Evolutionary conservation across 2,888 invertebrate species (phyloP).

Genomic region (Matsumyia berberina): DNA sequence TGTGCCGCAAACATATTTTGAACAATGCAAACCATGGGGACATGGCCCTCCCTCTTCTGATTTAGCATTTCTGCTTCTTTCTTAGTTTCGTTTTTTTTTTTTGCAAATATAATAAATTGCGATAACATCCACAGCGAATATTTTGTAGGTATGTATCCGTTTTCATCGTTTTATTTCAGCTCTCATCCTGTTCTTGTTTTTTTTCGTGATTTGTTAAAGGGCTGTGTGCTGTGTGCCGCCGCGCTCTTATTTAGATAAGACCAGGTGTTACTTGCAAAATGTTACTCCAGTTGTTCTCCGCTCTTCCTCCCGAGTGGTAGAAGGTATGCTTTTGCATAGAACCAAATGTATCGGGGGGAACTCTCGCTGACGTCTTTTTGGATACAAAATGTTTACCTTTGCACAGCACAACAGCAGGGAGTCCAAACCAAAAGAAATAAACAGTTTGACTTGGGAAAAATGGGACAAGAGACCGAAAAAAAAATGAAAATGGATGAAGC

Average conservation of each 20-base stretch:
- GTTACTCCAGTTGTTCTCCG: slow-evolving; percentile 40
- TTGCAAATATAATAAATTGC: slow-evolving; percentile 69
- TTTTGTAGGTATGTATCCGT: slow-evolving; percentile 47
- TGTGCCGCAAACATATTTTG: slow-evolving; percentile 69
- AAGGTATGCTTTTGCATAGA: slow-evolving; percentile 42
- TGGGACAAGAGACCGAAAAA: neutral
- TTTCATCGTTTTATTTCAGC: slow-evolving; percentile 34
- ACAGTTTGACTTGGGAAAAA: slow-evolving; percentile 27
- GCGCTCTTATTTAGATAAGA: slow-evolving; percentile 74
- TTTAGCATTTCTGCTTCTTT: slow-evolving; percentile 67
- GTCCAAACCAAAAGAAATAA: slow-evolving; percentile 46
- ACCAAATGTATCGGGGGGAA: neutral
- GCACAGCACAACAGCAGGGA: slow-evolving; percentile 63
- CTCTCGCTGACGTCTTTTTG: slow-evolving; percentile 30
- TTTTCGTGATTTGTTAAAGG: slow-evolving; percentile 68
- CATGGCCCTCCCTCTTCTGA: slow-evolving; percentile 71
- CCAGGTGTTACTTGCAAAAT: slow-evolving; percentile 74
- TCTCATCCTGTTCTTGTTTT: slow-evolving; percentile 40
- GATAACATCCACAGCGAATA: slow-evolving; percentile 70
- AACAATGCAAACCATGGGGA: slow-evolving; percentile 72
- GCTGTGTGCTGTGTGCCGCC: slow-evolving; percentile 50
- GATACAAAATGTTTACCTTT: slow-evolving; percentile 41
- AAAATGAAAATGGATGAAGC: slow-evolving; percentile 38
- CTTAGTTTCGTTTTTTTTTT: slow-evolving; percentile 24
- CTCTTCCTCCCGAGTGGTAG: slow-evolving; percentile 25